Evolutionary conservation across 2,888 invertebrate genomes (phyloP).

Genomic region (Patella pellucida): DNA sequence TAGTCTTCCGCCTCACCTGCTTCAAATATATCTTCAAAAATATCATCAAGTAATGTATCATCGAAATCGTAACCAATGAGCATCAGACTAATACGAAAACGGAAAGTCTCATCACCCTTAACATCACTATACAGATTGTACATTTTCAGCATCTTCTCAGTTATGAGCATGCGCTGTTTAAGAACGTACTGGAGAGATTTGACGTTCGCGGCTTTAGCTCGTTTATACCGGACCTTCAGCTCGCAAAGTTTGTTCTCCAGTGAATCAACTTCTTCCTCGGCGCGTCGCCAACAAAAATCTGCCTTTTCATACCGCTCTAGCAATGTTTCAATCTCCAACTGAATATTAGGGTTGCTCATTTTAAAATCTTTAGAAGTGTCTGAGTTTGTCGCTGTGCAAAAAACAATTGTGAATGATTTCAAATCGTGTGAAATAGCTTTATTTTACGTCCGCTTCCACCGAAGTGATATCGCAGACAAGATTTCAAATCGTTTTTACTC

Average conservation of each 20-base stretch:
- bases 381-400: too few species aligned
- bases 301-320: not conserved
- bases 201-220: not conserved
- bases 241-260: not conserved
- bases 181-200: not conserved
- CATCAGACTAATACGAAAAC: not conserved
- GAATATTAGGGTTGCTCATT: too few species aligned
- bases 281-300: not conserved
- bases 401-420: too few species aligned
- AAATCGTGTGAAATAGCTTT: too few species aligned
- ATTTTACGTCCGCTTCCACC: too few species aligned
- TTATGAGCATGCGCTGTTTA: not conserved
- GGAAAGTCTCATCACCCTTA: not conserved
- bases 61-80: not conserved
- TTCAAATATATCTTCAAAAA: too few species aligned
- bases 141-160: not conserved
- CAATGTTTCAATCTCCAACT: not conserved
- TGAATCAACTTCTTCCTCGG: not conserved
- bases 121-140: not conserved
- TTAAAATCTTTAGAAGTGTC: too few species aligned
- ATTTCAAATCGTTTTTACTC: too few species aligned
- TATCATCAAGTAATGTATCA: too few species aligned
- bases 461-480: too few species aligned
- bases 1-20: too few species aligned
- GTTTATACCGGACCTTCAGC: not conserved